These are phyloP conservation scores for Gobio gobio DNA, from an alignment of 2,113 vertebrate species.

Conservation along the genomic window DNA sequence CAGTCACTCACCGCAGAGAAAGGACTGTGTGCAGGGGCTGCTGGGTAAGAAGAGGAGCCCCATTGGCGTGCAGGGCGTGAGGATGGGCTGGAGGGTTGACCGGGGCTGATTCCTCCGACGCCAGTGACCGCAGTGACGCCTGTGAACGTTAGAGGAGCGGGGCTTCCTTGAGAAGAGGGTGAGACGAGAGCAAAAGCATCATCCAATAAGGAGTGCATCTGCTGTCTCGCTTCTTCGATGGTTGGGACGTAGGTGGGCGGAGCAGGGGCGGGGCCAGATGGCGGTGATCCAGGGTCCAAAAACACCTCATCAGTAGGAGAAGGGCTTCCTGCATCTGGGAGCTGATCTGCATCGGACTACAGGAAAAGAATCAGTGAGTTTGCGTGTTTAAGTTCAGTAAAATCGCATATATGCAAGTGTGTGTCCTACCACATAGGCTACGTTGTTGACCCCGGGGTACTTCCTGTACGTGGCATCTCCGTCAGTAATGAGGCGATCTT, in stretches of 20 bases:
- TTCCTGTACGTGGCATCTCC: constrained; percentile 93
- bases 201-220: constrained; percentile 96
- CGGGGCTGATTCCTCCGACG: constrained; percentile 67
- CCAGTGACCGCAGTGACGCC: constrained; percentile 69
- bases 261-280: constrained; percentile 67
- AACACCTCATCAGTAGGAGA: constrained; percentile 85
- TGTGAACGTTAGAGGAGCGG: constrained; percentile 34
- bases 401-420: not conserved
- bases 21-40: constrained; percentile 70
- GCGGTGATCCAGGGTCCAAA: constrained; percentile 70
- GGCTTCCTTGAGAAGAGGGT: constrained; percentile 82
- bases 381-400: not conserved
- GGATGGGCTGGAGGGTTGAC: constrained; percentile 72
- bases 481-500: constrained; percentile 84
- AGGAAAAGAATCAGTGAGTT: not conserved
- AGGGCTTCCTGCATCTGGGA: constrained; percentile 81
- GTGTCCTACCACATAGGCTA: constrained; percentile 89
- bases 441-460: constrained; percentile 94
- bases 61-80: constrained; percentile 72
- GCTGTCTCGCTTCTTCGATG: constrained; percentile 96
- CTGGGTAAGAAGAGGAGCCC: constrained; percentile 78
- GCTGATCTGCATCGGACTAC: constrained; percentile 92
- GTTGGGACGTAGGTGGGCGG: constrained; percentile 88
- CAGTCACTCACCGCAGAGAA: constrained; percentile 75
- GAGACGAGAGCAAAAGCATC: constrained; percentile 97